Evolutionary conservation across 2,888 invertebrate genomes (phyloP).

Genomic region (Pelosia muscerda): DNA sequence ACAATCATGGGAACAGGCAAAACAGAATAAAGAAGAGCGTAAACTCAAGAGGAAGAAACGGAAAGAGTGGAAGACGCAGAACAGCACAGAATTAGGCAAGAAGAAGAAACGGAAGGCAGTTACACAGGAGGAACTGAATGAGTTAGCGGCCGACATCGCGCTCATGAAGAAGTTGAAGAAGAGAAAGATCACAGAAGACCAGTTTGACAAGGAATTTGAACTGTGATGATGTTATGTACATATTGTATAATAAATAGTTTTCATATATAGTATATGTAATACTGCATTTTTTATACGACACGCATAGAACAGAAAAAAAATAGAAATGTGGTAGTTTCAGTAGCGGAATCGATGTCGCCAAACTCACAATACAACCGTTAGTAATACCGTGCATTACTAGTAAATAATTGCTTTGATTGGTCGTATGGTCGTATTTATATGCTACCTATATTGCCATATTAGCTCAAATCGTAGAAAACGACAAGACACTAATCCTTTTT

Average conservation of each 20-base stretch:
- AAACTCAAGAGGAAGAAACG: conserved; percentile 88
- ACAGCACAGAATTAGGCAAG: conserved; percentile 81
- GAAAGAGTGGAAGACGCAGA: conserved; percentile 84
- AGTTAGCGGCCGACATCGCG: conserved; percentile 92
- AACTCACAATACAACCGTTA: too few relatives aligned
- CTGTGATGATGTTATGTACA: conserved; percentile 52
- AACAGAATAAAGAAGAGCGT: conserved; percentile 89
- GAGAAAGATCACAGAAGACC: conserved; percentile 91
- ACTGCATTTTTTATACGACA: too few relatives aligned
- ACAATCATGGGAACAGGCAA: conserved; percentile 93
- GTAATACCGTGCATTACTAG: too few relatives aligned
- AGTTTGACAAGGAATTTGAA: conserved; percentile 89
- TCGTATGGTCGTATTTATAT: too few relatives aligned
- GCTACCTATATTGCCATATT: too few relatives aligned
- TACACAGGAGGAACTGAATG: conserved; percentile 91
- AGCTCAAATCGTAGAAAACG: too few relatives aligned
- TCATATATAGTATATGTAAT: too few relatives aligned
- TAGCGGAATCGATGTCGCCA: too few relatives aligned
- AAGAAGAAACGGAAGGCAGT: conserved; percentile 78
- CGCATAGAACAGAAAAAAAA: too few relatives aligned
- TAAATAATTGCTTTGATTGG: too few relatives aligned
- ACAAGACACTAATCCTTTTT: too few relatives aligned
- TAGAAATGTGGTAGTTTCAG: too few relatives aligned
- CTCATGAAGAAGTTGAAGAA: conserved; percentile 95
- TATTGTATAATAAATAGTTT: conserved; percentile 11